Evolutionary conservation across 1,140 invertebrate genomes (phyloP).

Genomic region (Andrena cerasifolii): DNA sequence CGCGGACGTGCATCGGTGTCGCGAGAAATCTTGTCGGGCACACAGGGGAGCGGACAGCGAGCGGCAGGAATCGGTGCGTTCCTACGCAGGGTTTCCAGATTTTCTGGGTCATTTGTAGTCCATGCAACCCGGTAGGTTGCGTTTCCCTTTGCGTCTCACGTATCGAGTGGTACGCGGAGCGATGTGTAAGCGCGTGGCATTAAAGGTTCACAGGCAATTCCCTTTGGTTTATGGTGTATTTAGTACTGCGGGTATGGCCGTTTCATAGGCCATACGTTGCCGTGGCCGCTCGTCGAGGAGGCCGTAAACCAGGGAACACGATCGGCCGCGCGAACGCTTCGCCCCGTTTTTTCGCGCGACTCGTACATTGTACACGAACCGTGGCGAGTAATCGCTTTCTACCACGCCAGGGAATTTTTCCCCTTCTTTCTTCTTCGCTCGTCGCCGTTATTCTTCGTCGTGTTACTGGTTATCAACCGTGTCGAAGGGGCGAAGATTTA

Average conservation of each 20-base stretch:
- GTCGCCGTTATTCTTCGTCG: neutral
- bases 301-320: constrained; percentile 36
- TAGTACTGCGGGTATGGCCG: constrained; percentile 66
- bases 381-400: neutral
- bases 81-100: neutral
- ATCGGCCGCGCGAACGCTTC: neutral
- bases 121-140: neutral
- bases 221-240: constrained; percentile 72
- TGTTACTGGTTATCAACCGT: neutral
- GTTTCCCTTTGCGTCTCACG: constrained; percentile 15
- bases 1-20: neutral
- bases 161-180: neutral
- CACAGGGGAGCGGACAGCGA: no score
- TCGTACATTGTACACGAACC: constrained; percentile 16
- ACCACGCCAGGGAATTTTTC: neutral
- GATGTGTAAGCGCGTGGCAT: constrained; percentile 58
- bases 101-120: neutral
- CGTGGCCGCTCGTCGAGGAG: constrained; percentile 49
- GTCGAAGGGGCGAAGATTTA: constrained; percentile 5
- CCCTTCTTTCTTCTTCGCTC: neutral
- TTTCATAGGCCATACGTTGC: constrained; percentile 68
- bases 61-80: neutral
- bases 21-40: neutral
- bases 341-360: neutral
- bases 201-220: constrained; percentile 69